Evolutionary conservation across 2,113 vertebrate genomes (phyloP), one percentile per base, ranked within the genome.

Genomic region (Nymphicus hollandicus): DNA sequence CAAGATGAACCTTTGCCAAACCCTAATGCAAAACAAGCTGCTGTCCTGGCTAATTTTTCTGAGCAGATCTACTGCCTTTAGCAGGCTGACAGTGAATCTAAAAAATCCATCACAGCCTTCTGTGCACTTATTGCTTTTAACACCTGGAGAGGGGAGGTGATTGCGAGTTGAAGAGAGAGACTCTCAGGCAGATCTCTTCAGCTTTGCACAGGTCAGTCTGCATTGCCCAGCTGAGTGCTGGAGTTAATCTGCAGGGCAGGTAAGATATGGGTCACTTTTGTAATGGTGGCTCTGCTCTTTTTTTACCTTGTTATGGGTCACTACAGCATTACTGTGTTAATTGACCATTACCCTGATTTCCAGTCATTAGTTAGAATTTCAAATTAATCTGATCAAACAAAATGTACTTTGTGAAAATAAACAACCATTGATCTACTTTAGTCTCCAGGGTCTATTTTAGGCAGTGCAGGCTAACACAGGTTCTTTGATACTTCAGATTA

Each of bases 371-470:
- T 83, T 33, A 81, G 64, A 96, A 83, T 73, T 89, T 78, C 64
- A 83, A 68, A 81, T 83, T 77, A 91, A 91, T 93, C 64, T 77
- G 33, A 91, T 93, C 91, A 82, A 93, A 91, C n/a, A 90, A 90
- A 91, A 94, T 0, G 5, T 37, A 91, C 63, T 43, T 91, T 43
- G 39, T 80, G 35, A 58, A 94, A 95, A 55, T 81, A 86, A 96
- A 95, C 79, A 79, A 25, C 58, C 65, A 82, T 70, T 77, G 91
- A 94, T 95, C 73, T 82, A 5, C 47, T 90, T 88, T 17, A 55
- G 68, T 46, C 76, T 81, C 80, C 55, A n/a, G 60, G 35, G 53
- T 66, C 55, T 86, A 33, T 86, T 94, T 93, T 41, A 85, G 70
- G 85, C 50, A 80, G n/a, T 0, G 0, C 13, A 86, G 71, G 58